A percentile compares a stretch with the other conserved stretches of the same genome.
Conservation (phyloP, 2,888 invertebrate species). For the Dolomedes plantarius region DNA sequence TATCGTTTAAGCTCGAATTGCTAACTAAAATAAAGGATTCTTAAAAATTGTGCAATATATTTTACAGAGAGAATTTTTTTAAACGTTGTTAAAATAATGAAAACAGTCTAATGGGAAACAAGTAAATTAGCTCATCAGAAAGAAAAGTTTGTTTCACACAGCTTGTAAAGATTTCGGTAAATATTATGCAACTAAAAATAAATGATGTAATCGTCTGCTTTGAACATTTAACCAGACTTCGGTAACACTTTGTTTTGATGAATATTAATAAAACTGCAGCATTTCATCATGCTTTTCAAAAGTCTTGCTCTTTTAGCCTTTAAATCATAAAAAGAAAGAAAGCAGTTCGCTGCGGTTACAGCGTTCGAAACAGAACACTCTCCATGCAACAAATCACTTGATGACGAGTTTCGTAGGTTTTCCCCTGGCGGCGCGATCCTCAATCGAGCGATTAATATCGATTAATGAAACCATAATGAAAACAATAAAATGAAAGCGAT, state of each 20-base stretch:
- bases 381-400: conserved; percentile 4
- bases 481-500: conserved; percentile 43
- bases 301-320: neutral
- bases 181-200: neutral
- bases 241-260: neutral
- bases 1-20: too few species aligned
- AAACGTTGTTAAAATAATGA: too few species aligned
- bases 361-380: neutral
- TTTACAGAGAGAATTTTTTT: too few species aligned
- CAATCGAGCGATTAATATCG: conserved; percentile 49
- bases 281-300: neutral
- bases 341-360: neutral
- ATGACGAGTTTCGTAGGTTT: neutral
- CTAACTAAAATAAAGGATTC: too few species aligned
- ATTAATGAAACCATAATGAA: conserved; percentile 59
- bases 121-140: too few species aligned
- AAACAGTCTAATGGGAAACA: too few species aligned
- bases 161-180: neutral
- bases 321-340: neutral
- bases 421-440: neutral
- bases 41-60: too few species aligned
- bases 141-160: too few species aligned
- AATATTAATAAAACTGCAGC: neutral
- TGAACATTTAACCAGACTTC: neutral
- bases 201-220: neutral